Percentiles rank a stretch among this genome's conserved stretches.
phyloP scores from a whole-genome alignment of 2,888 invertebrate genomes.

The Cheilosia variabilis region DNA sequence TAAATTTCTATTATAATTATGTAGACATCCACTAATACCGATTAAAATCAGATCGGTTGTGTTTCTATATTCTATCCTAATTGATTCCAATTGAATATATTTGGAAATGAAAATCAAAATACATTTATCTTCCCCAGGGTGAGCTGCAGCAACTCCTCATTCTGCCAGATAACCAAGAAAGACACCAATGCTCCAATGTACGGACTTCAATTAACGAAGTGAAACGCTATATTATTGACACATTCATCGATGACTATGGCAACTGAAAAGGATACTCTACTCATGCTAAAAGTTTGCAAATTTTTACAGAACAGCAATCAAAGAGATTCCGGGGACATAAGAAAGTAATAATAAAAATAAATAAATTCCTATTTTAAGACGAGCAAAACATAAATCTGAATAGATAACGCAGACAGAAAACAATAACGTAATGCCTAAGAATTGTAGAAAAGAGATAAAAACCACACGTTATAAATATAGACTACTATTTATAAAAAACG shows the following conservation, averaged over 20 bases:
- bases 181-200: conserved; percentile 82
- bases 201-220: conserved; percentile 83
- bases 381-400: conserved; percentile 25
- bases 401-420: conserved; percentile 62
- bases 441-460: conserved; percentile 37
- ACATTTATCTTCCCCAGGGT: conserved; percentile 77
- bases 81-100: no score
- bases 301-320: conserved; percentile 45
- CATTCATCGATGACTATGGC: conserved; percentile 83
- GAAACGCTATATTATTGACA: conserved; percentile 83
- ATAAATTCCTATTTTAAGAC: conserved; percentile 63
- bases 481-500: conserved; percentile 60
- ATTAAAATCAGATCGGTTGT: no score
- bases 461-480: conserved; percentile 48
- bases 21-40: no score
- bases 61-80: no score
- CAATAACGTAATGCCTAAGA: conserved; percentile 66
- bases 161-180: conserved; percentile 82
- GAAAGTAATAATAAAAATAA: background rate
- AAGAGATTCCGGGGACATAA: conserved; percentile 45
- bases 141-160: conserved; percentile 82
- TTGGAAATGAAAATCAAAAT: no score
- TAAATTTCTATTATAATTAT: no score
- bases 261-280: conserved; percentile 77
- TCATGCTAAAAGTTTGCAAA: conserved; percentile 1